These are phyloP conservation scores for Tachina grossa DNA, from an alignment of 2,888 invertebrate genomes.

Conservation along the genomic window DNA sequence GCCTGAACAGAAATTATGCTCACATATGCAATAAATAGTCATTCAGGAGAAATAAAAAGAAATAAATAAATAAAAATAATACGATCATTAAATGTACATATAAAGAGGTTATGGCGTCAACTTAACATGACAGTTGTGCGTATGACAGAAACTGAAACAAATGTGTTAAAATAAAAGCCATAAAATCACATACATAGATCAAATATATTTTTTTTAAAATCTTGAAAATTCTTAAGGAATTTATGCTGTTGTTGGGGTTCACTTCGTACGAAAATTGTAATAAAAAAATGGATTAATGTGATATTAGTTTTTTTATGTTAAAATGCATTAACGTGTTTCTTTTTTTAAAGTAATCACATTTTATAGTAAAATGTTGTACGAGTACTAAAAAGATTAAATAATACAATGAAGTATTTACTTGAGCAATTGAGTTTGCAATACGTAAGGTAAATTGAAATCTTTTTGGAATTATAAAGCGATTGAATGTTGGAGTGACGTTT, in stretches of 20 bases:
- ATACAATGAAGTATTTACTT: no score
- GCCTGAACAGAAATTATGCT: slow-evolving; percentile 68
- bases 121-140: slow-evolving; percentile 51
- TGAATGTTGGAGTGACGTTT: no score
- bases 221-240: slow-evolving; percentile 31
- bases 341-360: neutral
- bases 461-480: no score
- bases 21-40: slow-evolving; percentile 53
- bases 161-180: slow-evolving; percentile 26
- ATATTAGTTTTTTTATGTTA: slow-evolving; percentile 25
- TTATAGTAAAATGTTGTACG: no score
- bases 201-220: slow-evolving; percentile 46
- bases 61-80: slow-evolving; percentile 47
- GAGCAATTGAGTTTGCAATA: no score
- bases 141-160: slow-evolving; percentile 2
- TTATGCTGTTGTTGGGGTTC: slow-evolving; percentile 23
- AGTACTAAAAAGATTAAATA: no score
- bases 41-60: slow-evolving; percentile 7
- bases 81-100: slow-evolving; percentile 54
- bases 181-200: slow-evolving; percentile 49
- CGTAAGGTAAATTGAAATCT: no score
- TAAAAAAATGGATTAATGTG: slow-evolving; percentile 48
- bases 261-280: neutral
- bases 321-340: slow-evolving; percentile 11
- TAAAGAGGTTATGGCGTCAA: slow-evolving; percentile 60